Evolutionary conservation across 2,888 invertebrate genomes (phyloP).

Genomic region (Agrochola circellaris): DNA sequence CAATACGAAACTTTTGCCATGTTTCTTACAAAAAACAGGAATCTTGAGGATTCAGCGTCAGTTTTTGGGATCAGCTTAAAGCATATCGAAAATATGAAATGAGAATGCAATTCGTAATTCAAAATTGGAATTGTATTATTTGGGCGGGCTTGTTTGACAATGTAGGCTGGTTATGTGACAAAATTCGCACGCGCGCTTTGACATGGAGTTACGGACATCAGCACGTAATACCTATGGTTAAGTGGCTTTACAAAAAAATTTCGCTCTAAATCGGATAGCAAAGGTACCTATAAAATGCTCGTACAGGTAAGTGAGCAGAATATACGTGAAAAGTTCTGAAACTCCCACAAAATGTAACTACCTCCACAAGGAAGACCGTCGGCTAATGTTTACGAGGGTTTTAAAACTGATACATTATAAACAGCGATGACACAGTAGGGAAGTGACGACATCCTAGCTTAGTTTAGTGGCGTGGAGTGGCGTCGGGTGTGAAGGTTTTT

Average conservation of each 20-base stretch:
- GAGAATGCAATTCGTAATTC: conserved; percentile 1
- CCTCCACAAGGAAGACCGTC: conserved; percentile 60
- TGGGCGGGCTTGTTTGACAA: background rate
- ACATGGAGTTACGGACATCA: too few species aligned
- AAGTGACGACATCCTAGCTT: conserved; percentile 62
- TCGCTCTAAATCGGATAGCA: conserved; percentile 10
- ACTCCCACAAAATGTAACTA: conserved; percentile 61
- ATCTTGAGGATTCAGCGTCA: accelerated
- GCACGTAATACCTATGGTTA: background rate
- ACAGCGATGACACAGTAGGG: conserved; percentile 66
- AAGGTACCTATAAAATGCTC: conserved; percentile 32
- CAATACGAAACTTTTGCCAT: background rate
- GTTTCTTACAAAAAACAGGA: background rate
- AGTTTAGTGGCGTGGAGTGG: conserved; percentile 63
- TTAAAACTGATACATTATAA: conserved; percentile 72
- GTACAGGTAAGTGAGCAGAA: conserved; percentile 37
- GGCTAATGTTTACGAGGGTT: conserved; percentile 66
- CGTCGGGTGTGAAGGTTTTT: conserved; percentile 45
- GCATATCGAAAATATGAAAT: background rate
- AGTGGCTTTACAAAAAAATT: background rate
- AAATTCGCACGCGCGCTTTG: too few species aligned
- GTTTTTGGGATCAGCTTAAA: background rate
- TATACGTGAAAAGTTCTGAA: conserved; percentile 52
- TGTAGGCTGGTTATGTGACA: background rate
- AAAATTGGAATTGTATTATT: conserved; percentile 4